Conservation (phyloP, 2,797 vertebrate genomes). For the Falco columbarius region DNA sequence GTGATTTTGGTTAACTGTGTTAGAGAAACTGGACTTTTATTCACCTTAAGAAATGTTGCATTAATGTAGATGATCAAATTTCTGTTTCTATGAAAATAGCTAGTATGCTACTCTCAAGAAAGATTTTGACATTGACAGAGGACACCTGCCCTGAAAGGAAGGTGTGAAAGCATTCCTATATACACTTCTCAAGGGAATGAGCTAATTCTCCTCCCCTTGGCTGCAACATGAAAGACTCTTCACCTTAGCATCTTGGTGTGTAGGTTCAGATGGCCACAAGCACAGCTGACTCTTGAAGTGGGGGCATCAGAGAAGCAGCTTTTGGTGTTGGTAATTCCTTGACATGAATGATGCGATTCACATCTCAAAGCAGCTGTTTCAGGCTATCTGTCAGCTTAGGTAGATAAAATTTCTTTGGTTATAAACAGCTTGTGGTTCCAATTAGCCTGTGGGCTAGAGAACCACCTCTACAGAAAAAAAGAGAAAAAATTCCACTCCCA, state of each 20-base stretch:
- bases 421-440: not conserved
- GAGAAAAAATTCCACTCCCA: not conserved
- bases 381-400: not conserved
- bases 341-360: not conserved
- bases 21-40: not conserved
- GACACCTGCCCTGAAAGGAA: not conserved
- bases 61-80: not conserved
- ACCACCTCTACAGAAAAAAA: not conserved
- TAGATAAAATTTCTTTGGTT: not conserved
- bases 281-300: not conserved
- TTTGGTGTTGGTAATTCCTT: not conserved
- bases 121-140: not conserved
- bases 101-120: not conserved
- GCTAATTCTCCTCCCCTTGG: not conserved
- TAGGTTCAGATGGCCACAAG: not conserved
- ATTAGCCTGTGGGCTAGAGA: not conserved
- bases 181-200: not conserved
- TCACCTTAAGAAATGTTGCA: not conserved
- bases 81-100: not conserved
- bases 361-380: not conserved
- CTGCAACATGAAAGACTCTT: not conserved
- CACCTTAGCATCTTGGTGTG: not conserved
- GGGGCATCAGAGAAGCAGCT: not conserved
- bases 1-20: not conserved
- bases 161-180: not conserved